Evolutionary conservation across 2,113 vertebrate species (phyloP), one percentile per base, ranked within the genome.

Genomic region (Dunckerocampus dactyliophorus): DNA sequence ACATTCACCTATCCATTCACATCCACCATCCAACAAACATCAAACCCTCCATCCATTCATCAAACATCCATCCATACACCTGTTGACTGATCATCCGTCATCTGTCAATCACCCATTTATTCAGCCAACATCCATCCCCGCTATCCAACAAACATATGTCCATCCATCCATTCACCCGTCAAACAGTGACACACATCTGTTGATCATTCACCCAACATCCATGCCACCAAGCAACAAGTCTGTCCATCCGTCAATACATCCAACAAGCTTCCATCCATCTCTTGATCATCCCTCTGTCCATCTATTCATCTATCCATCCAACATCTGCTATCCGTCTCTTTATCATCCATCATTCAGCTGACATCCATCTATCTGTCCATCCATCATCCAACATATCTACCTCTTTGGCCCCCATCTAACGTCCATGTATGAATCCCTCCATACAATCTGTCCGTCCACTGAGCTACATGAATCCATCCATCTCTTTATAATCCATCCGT

Each of bases 281-380:
- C 42, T 74, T 56, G 55, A 45, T 64, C 45, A 62, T 66, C 55
- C 47, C 19, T 65, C 57, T 53, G 8, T 31, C 56, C 59, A 54
- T 53, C 72, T 24, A 58, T 71, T 63, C 50, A 56, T 20, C 28
- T 37, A 55, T 59, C 56, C 17, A 55, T 39, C 31, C 11, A 17
- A 15, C 48, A 10, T n/a, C n/a, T n/a, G n/a, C 13, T 13, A 39
- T 56, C 28, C 10, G 6, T 31, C 15, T n/a, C n/a, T n/a, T n/a
- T n/a, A n/a, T n/a, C 20, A 50, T 50, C 48, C 16, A 15, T 50
- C 48, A n/a, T n/a, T n/a, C n/a, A n/a, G n/a, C n/a, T n/a, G n/a
- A 34, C 21, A 20, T 51, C 34, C 34, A 37, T 39, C 13, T 13
- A 39, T 56, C 28, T n/a, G 6, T 31, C 15, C 31, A n/a, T 55